phyloP scores from a whole-genome alignment of 1,140 invertebrate genomes.

The Bombus superbus region DNA sequence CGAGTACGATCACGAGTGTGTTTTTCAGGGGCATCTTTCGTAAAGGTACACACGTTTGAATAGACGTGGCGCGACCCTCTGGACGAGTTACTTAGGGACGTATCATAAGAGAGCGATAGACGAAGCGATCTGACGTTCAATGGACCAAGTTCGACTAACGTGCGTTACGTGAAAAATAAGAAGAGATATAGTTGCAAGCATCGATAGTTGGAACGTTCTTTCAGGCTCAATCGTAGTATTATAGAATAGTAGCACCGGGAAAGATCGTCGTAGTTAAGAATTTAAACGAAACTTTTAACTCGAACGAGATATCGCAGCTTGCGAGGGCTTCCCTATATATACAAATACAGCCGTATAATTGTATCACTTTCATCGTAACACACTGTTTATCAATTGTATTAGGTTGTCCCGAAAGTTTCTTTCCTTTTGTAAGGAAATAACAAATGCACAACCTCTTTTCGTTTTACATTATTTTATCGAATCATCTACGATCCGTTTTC shows the following conservation, averaged over 20 bases:
- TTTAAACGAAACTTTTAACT: neutral
- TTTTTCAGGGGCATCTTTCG: neutral
- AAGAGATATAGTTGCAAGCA: neutral
- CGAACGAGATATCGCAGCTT: neutral
- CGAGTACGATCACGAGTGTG: neutral
- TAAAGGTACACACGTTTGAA: neutral
- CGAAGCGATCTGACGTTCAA: neutral
- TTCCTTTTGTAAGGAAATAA: too few relatives aligned
- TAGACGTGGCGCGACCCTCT: neutral
- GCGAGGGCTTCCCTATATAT: conserved; percentile 14
- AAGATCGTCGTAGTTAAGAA: neutral
- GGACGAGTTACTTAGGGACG: neutral
- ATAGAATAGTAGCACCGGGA: neutral
- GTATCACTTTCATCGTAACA: neutral
- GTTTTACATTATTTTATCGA: too few relatives aligned
- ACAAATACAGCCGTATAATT: neutral
- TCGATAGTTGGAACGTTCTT: neutral
- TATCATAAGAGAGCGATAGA: conserved; percentile 17
- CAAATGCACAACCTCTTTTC: too few relatives aligned
- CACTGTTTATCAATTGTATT: neutral
- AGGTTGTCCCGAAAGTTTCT: too few relatives aligned
- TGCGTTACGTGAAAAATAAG: neutral
- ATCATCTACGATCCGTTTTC: too few relatives aligned
- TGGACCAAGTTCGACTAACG: conserved; percentile 44
- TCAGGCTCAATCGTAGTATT: conserved; percentile 27